A percentile compares a stretch with the other conserved stretches of the same genome.
Evolutionary conservation across 2,797 vertebrate genomes (phyloP).

Genomic region (Sus cebifrons): DNA sequence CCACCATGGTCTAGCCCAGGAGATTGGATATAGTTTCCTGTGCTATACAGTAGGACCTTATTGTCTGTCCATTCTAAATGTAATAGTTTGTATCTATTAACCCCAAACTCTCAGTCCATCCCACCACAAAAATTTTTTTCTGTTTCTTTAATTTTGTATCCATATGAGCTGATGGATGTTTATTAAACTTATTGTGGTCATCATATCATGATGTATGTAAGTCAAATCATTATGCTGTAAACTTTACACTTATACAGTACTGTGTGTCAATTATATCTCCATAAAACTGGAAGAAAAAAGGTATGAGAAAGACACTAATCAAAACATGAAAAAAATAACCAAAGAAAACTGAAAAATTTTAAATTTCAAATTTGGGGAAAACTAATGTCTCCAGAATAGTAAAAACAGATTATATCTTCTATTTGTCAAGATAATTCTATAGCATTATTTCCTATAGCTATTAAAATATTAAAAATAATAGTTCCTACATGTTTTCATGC

Average conservation of each 20-base stretch:
- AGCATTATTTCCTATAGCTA: background rate
- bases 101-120: too few species aligned
- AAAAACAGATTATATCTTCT: background rate
- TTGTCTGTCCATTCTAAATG: too few species aligned
- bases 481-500: background rate
- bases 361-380: conserved; percentile 9
- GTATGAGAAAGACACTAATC: background rate
- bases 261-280: background rate
- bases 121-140: too few species aligned
- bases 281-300: background rate
- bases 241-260: background rate
- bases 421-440: background rate
- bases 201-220: too few species aligned
- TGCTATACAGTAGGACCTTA: too few species aligned
- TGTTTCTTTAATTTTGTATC: too few species aligned
- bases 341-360: background rate
- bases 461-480: conserved; percentile 33
- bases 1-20: too few species aligned
- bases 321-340: background rate
- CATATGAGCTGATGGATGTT: too few species aligned
- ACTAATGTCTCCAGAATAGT: background rate
- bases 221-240: background rate
- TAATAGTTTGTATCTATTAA: too few species aligned
- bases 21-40: too few species aligned
- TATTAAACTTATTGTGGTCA: too few species aligned